phyloP scores from a whole-genome alignment of 2,888 invertebrate genomes.

The Julus scanicus region DNA sequence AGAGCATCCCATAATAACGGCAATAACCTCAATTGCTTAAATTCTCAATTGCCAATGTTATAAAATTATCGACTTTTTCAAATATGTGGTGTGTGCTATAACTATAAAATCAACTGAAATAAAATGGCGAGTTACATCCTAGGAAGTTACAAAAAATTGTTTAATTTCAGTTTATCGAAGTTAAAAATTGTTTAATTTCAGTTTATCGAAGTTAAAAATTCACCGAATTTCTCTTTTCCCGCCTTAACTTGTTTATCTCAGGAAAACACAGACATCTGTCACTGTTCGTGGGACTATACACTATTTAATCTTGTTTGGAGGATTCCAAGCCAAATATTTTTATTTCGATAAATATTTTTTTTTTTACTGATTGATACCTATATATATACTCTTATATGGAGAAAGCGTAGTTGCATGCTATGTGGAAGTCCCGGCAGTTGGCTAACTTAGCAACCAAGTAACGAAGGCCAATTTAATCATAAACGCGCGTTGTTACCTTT shows the following conservation, averaged over 20 bases:
- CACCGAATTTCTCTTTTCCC: too few species aligned
- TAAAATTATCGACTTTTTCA: neutral
- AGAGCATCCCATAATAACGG: neutral
- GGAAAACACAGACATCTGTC: neutral
- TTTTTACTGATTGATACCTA: neutral
- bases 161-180: too few species aligned
- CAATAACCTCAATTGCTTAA: neutral
- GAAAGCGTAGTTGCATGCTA: neutral
- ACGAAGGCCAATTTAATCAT: slow-evolving; percentile 36
- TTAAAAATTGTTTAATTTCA: too few species aligned
- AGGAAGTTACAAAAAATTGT: too few species aligned
- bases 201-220: too few species aligned
- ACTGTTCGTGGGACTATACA: neutral
- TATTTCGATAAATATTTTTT: neutral
- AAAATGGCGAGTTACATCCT: too few species aligned
- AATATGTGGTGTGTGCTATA: neutral
- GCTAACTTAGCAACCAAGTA: slow-evolving; percentile 39
- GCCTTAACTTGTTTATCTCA: too few species aligned
- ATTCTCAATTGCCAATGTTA: neutral
- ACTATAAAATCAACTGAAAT: too few species aligned
- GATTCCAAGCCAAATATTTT: neutral
- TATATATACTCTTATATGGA: neutral
- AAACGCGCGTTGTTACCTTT: slow-evolving; percentile 23
- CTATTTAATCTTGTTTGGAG: neutral
- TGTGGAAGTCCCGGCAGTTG: neutral